Conservation (phyloP, 53 echinoderm and acorn worm species). For the Stichopus horrens region DNA sequence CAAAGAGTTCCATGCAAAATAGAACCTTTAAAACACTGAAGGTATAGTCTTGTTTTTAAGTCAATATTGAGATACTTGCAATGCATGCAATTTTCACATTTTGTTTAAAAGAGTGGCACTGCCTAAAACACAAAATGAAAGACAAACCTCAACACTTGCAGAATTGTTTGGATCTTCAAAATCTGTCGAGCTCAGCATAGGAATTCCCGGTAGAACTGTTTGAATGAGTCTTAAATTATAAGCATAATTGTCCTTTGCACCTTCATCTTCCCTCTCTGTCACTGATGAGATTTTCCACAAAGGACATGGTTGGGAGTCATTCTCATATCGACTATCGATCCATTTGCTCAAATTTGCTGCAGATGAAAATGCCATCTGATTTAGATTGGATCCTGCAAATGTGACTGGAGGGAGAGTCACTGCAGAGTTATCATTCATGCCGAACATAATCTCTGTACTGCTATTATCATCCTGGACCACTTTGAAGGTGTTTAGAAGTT, state of each 20-base stretch:
- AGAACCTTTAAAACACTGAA: no score
- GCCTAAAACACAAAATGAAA: no score
- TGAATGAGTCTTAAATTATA: constrained; percentile 8
- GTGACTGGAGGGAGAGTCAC: neutral
- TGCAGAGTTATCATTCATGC: neutral
- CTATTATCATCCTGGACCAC: neutral
- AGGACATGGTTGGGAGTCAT: neutral
- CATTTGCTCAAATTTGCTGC: neutral
- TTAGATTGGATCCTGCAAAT: neutral
- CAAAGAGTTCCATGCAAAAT: no score
- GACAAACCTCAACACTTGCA: no score
- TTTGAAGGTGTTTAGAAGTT: constrained; percentile 11
- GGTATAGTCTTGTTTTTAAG: no score
- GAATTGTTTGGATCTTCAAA: neutral
- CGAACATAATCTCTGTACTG: constrained; percentile 2
- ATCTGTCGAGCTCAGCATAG: constrained; percentile 4
- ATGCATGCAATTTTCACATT: no score
- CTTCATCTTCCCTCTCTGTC: no score
- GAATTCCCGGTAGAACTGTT: constrained; percentile 20
- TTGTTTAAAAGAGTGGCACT: no score
- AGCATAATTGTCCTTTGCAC: neutral
- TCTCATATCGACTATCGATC: neutral
- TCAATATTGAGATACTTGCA: no score
- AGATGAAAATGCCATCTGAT: neutral
- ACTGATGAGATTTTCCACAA: neutral